Conservation (phyloP, 2,113 vertebrate genomes). For the Syrmaticus mikado region DNA sequence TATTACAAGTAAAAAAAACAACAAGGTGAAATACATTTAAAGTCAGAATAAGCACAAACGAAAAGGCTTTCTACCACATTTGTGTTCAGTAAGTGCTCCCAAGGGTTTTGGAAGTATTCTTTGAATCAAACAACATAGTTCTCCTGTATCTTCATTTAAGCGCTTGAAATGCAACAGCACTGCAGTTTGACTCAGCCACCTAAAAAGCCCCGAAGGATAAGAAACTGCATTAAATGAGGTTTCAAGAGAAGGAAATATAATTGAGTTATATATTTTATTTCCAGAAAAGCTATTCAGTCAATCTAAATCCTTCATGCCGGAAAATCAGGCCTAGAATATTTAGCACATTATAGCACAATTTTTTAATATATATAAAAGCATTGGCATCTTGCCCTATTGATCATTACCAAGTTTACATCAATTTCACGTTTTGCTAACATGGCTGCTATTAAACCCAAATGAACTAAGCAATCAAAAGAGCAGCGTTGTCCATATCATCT, state of each 20-base stretch:
- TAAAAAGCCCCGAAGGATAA: background rate
- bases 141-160: background rate
- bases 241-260: background rate
- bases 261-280: background rate
- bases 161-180: background rate
- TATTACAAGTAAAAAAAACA: background rate
- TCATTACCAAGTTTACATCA: background rate
- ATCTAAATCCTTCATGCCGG: background rate
- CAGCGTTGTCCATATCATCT: background rate
- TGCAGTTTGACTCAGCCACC: background rate
- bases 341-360: background rate
- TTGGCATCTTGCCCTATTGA: background rate
- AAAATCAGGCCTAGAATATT: background rate
- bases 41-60: background rate
- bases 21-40: background rate
- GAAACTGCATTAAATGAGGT: background rate
- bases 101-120: background rate
- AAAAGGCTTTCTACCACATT: background rate
- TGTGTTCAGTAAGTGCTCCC: background rate
- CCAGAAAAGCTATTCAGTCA: background rate
- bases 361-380: background rate
- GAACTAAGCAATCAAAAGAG: background rate
- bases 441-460: background rate
- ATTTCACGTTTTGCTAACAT: background rate
- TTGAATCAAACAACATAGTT: background rate